These are phyloP conservation scores for Allygus modestus DNA, from an alignment of 2,888 invertebrate species.

Conservation along the genomic window DNA sequence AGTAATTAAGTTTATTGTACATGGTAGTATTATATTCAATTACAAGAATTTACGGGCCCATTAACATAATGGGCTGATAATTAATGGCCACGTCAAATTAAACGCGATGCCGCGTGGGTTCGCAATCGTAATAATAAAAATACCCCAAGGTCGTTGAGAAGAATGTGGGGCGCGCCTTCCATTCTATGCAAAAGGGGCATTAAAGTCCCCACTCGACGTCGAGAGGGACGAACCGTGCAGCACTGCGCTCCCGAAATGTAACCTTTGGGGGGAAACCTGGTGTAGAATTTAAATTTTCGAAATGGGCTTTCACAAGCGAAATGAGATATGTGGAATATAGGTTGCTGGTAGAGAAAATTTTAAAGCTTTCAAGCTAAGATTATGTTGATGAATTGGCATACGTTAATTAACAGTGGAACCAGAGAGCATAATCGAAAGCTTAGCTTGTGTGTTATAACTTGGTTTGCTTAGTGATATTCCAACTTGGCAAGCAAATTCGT, in stretches of 20 bases:
- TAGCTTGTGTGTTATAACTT: too few relatives aligned
- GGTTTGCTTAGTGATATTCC: too few relatives aligned
- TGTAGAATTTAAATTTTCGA: too few relatives aligned
- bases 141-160: constrained; percentile 20
- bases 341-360: too few relatives aligned
- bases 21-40: constrained; percentile 1
- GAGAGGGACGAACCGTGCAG: background rate
- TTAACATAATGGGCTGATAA: constrained; percentile 43
- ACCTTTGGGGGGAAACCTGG: too few relatives aligned
- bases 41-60: background rate
- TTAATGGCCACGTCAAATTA: constrained; percentile 41
- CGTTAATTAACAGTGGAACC: too few relatives aligned
- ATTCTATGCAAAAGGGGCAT: constrained; percentile 59
- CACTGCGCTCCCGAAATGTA: background rate
- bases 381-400: too few relatives aligned
- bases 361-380: too few relatives aligned
- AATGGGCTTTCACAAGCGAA: too few relatives aligned
- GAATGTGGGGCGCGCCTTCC: constrained; percentile 52
- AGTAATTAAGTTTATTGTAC: background rate
- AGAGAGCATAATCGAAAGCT: too few relatives aligned
- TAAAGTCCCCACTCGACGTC: constrained; percentile 35
- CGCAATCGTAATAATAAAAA: constrained; percentile 52
- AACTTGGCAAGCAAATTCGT: too few relatives aligned
- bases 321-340: too few relatives aligned
- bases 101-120: constrained; percentile 14